phyloP scores from a whole-genome alignment of 1,140 invertebrate species.

The Holcopasites calliopsidis region DNA sequence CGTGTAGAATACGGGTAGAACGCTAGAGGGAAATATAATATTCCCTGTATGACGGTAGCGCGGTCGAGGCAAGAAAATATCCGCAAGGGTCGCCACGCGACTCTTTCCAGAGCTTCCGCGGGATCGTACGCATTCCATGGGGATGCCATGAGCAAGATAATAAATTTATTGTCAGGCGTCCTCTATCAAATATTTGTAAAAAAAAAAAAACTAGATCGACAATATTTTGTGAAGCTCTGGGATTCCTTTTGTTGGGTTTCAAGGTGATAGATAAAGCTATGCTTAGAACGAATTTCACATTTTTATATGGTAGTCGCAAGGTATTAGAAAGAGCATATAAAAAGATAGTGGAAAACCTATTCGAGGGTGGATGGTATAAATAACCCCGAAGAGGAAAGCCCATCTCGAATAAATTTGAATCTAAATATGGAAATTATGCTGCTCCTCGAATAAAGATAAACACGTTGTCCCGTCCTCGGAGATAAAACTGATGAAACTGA shows the following conservation, averaged over 20 bases:
- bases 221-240: no score
- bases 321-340: neutral
- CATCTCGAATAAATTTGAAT: conserved; percentile 2
- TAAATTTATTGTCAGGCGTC: neutral
- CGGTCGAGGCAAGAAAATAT: conserved; percentile 1
- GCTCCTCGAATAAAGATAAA: neutral
- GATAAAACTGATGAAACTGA: neutral
- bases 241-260: no score
- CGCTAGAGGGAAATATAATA: conserved; percentile 35
- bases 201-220: no score
- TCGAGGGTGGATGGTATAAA: neutral
- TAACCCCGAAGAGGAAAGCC: neutral
- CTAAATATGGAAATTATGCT: neutral
- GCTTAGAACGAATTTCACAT: no score
- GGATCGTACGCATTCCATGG: no score
- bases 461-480: neutral
- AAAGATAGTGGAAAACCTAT: neutral
- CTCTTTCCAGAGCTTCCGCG: neutral
- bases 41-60: neutral
- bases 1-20: neutral
- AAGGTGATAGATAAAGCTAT: no score
- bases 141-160: neutral
- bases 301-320: no score
- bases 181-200: neutral
- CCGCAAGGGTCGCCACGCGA: neutral